Evolutionary conservation across 2,797 vertebrate species (phyloP).

Genomic region (Lacerta agilis): DNA sequence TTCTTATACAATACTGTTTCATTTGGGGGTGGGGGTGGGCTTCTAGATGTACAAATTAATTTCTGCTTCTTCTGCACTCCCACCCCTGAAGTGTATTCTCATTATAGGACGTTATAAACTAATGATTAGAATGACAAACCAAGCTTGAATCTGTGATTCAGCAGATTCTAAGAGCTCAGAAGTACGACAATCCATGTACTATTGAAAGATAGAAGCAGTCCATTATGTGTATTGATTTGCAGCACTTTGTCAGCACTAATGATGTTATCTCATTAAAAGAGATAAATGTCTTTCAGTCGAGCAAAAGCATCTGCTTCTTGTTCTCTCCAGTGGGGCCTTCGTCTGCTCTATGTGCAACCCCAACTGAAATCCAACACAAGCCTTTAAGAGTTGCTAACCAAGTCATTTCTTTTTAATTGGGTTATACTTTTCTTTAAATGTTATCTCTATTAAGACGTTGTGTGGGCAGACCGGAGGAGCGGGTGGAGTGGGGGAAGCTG

Average conservation of each 20-base stretch:
- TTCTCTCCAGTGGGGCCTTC: slow-evolving; percentile 63
- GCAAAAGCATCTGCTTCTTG: slow-evolving; percentile 77
- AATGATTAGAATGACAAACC: slow-evolving; percentile 52
- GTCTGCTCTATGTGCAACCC: slow-evolving; percentile 53
- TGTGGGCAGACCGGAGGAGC: not conserved
- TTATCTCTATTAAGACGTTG: not conserved
- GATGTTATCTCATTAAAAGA: slow-evolving; percentile 83
- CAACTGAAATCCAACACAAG: slow-evolving; percentile 70
- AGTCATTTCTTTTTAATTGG: slow-evolving; percentile 53
- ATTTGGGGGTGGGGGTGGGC: not conserved
- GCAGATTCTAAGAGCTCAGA: slow-evolving; percentile 62
- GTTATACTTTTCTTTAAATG: slow-evolving; percentile 38
- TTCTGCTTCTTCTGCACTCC: slow-evolving; percentile 27
- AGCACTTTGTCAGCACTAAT: slow-evolving; percentile 80
- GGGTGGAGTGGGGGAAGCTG: not conserved
- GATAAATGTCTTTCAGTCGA: slow-evolving; percentile 79
- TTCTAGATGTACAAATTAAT: slow-evolving; percentile 27
- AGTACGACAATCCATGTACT: slow-evolving; percentile 44
- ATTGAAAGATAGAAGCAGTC: slow-evolving; percentile 72
- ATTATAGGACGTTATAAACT: slow-evolving; percentile 37
- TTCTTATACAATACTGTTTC: slow-evolving; percentile 3
- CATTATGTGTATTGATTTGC: slow-evolving; percentile 77
- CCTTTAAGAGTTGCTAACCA: slow-evolving; percentile 47
- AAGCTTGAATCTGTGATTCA: slow-evolving; percentile 73
- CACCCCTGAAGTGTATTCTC: slow-evolving; percentile 35